Percentiles rank a stretch among this genome's conserved stretches.
Conservation (phyloP, 2,888 invertebrate genomes). For the Dysmachus trigonus region DNA sequence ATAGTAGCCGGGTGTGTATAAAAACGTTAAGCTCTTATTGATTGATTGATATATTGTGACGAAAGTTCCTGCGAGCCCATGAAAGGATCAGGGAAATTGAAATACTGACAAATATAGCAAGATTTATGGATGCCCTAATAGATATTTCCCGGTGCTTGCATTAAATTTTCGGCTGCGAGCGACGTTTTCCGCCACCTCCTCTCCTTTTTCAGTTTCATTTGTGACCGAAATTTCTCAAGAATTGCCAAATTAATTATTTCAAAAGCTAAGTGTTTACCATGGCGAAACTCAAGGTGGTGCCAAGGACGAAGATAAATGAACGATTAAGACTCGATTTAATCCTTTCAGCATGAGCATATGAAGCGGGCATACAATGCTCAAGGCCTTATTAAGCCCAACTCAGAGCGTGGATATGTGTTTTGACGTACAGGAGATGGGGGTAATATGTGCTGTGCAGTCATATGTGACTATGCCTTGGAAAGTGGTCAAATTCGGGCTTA, state of each 20-base stretch:
- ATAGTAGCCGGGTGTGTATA: not conserved
- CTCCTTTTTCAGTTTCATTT: not conserved
- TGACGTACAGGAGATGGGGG: not conserved
- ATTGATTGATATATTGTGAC: constrained; percentile 29
- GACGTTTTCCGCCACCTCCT: not conserved
- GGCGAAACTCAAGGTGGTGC: not conserved
- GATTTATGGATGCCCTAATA: constrained; percentile 1
- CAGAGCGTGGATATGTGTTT: not conserved
- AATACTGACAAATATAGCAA: constrained; percentile 8
- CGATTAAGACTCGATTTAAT: not conserved
- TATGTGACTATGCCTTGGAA: not conserved
- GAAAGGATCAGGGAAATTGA: constrained; percentile 17
- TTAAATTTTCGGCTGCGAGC: not conserved
- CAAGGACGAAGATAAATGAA: not conserved
- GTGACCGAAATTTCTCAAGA: not conserved
- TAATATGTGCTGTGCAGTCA: not conserved
- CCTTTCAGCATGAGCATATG: not conserved
- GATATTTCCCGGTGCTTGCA: not conserved
- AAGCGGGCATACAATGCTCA: not conserved
- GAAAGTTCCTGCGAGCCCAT: constrained; percentile 11
- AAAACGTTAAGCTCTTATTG: constrained; percentile 19
- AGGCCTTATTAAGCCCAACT: not conserved
- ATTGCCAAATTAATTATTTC: constrained; percentile 2
- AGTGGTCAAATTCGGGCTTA: not conserved
- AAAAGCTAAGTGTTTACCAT: not conserved